Base-by-base conservation (phyloP, 2,888 invertebrate genomes). In the Celastrina argiolus region DNA sequence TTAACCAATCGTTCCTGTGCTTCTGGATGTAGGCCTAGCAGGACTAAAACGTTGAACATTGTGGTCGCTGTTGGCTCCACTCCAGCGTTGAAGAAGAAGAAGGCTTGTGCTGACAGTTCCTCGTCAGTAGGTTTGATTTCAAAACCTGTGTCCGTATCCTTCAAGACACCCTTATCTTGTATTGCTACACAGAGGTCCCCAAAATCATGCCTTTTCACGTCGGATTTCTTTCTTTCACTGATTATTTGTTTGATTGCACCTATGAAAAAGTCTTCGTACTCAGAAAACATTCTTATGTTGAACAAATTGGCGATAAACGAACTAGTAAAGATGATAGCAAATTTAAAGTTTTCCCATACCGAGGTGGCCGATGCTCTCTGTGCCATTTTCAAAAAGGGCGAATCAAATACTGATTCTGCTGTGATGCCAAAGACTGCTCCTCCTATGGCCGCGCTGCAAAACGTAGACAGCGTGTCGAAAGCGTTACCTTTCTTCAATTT, bases 51-150 rank as follows among this genome's bases (percentile, higher is more conserved):
- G 16, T 74, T 76, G 66, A 79, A 81, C 67, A 88, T 77, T 1
- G 78, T 75, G 4, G 80, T 76, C 0, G 88, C 84, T 1, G 82
- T 78, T 0, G 88, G 84, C 56, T 88, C 88, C 1, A 84, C 83
- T 0, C 89, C 90, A 34, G 87, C 89, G 42, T 77, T 72, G 64
- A 83, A 85, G 70, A 86, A 87, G 70, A 88, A 82, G 66, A 88
- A 84, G 0, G 80, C 82, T 71, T 88, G 85, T 5, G 85, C 83
- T 4, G 83, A 81, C 26, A 86, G 66, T 5, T 82, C 36, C 64
- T 82, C 85, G 64, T 84, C 85, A 0, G 85, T 83, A 0, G 88
- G 81, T 41, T 82, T 75, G 61, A 87, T 56, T 34, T 79, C 77
- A 2, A 75, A 75, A 0, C 81, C 83, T 0, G 81, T 79, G 0